Base-by-base conservation (phyloP, 1,140 invertebrate species). In the Sitophilus oryzae region DNA sequence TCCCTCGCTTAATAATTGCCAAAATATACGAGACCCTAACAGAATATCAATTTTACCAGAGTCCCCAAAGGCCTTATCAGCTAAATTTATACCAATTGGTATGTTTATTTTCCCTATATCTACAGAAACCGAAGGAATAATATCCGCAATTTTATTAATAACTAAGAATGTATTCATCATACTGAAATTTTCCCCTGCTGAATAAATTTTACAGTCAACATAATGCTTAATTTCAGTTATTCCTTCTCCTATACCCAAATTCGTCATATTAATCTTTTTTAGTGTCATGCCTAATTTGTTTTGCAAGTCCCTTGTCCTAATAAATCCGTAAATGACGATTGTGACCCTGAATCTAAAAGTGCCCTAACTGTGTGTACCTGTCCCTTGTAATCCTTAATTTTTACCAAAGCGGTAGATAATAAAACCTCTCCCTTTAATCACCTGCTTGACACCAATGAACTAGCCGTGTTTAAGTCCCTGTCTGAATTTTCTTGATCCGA, bases 321-420 rank as follows among this genome's bases (percentile, higher is more conserved):
- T n/a, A n/a, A n/a, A n/a, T n/a, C n/a, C n/a, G 21, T 42, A 42
- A 42, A 42, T 11, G 3, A 42, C 3, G 40, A 42, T 42, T 42
- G 40, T 3, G 40, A 42, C 3, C 40, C 40, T 10, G 40, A 42
- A 18, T 42, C 40, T 20, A 42, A 42, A 6, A 42, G 15, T 20
- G 40, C 40, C n/a, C 40, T 6, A 5, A n/a, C 40, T 5, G n/a
- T 18, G 16, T 42, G 40, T 10, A 21, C 2, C 21, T 42, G 18
- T 16, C 40, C 40, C 4, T 42, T 15, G 11, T 8, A 19, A n/a
- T 42, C 40, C 16, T 19, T 20, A 8, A 42, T 21, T 42, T 42
- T 8, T 6, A 42, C 15, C n/a, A 3, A 14, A 37, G 36, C 36
- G 16, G 36, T 37, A 37, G 36, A 37, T 37, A 37, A n/a, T n/a